Percentiles rank a stretch among this genome's conserved stretches.
phyloP scores from a whole-genome alignment of 1,140 invertebrate genomes.

The Phenacoccus solenopsis region DNA sequence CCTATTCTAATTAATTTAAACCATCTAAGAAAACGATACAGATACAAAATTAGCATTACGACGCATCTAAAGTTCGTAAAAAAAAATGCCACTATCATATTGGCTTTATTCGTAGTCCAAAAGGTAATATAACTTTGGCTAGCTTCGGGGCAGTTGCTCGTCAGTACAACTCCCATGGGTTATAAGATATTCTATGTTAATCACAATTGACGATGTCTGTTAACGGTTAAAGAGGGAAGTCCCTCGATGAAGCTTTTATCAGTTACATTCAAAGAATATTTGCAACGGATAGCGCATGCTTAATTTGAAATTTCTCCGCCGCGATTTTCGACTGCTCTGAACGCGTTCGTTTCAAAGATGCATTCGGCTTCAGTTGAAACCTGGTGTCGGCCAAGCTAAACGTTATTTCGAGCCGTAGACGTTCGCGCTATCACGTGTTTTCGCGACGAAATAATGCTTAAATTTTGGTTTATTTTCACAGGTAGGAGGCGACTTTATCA shows the following conservation, averaged over 20 bases:
- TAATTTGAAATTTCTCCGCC: not conserved
- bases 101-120: constrained; percentile 14
- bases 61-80: not conserved
- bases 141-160: constrained; percentile 9
- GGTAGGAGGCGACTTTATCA: not conserved
- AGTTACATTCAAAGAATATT: constrained; percentile 9
- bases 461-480: not conserved
- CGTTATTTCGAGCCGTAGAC: not conserved
- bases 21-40: not conserved
- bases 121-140: constrained; percentile 11
- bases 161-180: constrained; percentile 7
- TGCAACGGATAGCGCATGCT: constrained; percentile 7
- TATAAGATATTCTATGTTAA: constrained; percentile 16
- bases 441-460: not conserved
- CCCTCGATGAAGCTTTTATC: constrained; percentile 11
- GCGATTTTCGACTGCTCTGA: not conserved
- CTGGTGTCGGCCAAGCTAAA: not conserved
- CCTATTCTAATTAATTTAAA: too few species aligned
- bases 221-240: constrained; percentile 10
- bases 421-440: not conserved
- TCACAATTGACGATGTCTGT: constrained; percentile 14
- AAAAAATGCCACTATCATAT: not conserved
- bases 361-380: not conserved
- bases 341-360: not conserved
- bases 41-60: not conserved